A percentile compares a stretch with the other conserved stretches of the same genome.
phyloP scores from a whole-genome alignment of 2,113 vertebrate genomes.

The Trachemys scripta region DNA sequence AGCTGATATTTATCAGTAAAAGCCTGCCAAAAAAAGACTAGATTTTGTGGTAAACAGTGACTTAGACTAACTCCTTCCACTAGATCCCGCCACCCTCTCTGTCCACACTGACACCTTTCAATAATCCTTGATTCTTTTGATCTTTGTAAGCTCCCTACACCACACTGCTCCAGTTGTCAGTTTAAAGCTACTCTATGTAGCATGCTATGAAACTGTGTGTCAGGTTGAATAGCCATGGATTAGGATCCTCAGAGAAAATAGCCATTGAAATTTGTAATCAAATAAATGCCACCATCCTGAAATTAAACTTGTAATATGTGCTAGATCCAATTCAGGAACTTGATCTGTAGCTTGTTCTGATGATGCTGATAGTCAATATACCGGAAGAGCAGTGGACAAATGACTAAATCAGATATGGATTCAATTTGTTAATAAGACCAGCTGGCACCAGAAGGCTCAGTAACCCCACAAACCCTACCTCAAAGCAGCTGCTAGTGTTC shows the following conservation, averaged over 20 bases:
- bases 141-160: not conserved
- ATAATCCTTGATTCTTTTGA: not conserved
- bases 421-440: not conserved
- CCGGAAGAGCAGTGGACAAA: not conserved
- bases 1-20: conserved; percentile 62
- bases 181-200: conserved; percentile 25
- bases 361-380: not conserved
- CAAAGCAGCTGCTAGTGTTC: not conserved
- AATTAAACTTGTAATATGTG: conserved; percentile 2
- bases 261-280: conserved; percentile 37
- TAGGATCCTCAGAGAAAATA: not conserved
- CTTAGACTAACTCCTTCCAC: conserved; percentile 31
- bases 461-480: not conserved
- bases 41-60: conserved; percentile 46
- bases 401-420: rapidly evolving
- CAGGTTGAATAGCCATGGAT: not conserved
- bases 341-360: not conserved
- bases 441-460: not conserved
- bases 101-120: not conserved
- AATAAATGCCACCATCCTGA: conserved; percentile 29
- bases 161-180: rapidly evolving
- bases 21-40: conserved; percentile 25
- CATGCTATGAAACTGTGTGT: not conserved
- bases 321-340: not conserved
- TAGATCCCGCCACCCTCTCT: not conserved